phyloP scores from a whole-genome alignment of 1,140 invertebrate species.

The Vollenhovia emeryi region DNA sequence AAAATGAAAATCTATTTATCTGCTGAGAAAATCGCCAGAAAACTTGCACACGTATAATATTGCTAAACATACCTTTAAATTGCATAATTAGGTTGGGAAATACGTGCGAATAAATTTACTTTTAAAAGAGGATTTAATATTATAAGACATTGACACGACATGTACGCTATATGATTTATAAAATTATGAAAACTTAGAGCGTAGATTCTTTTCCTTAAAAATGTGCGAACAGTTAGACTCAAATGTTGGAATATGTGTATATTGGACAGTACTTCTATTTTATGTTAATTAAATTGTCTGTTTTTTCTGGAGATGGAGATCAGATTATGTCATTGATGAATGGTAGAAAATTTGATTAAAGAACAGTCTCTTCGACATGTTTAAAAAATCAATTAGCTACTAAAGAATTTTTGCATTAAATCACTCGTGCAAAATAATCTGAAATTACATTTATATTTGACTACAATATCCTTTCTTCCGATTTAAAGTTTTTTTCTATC shows the following conservation, averaged over 20 bases:
- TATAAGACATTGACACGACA: not conserved
- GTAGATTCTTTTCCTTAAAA: not conserved
- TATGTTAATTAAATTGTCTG: not conserved
- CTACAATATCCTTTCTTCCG: not conserved
- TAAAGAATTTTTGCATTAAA: not conserved
- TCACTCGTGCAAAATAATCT: not conserved
- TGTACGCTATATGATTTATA: not conserved
- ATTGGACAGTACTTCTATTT: not conserved
- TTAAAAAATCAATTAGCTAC: not conserved
- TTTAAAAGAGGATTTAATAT: not conserved
- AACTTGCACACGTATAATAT: not conserved
- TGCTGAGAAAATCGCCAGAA: not conserved
- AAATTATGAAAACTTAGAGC: not conserved
- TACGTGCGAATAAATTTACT: not conserved
- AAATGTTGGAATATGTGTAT: not conserved
- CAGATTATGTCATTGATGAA: not conserved
- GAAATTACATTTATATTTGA: not conserved
- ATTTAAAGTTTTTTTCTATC: not conserved
- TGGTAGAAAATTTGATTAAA: slow-evolving; percentile 1
- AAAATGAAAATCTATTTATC: not conserved
- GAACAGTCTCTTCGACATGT: not conserved
- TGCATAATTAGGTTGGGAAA: not conserved
- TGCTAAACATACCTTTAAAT: not conserved
- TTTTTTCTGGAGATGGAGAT: not conserved
- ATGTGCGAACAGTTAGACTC: not conserved